phyloP scores from a whole-genome alignment of 2,797 vertebrate genomes.

The Thunnus albacares region DNA sequence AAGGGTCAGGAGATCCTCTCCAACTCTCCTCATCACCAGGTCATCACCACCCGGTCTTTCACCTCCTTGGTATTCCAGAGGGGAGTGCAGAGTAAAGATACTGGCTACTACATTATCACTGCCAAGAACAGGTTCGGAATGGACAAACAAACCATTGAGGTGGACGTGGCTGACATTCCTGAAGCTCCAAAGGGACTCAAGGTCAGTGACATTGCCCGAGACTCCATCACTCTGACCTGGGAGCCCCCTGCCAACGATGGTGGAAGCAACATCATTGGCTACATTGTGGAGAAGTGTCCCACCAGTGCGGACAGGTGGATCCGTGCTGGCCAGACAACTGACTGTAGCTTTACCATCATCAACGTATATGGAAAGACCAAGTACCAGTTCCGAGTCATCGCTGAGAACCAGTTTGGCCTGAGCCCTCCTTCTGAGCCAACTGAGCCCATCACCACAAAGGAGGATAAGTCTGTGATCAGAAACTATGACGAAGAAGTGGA shows the following conservation, averaged over 20 bases:
- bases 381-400: constrained; percentile 97
- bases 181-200: constrained; percentile 93
- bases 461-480: constrained; percentile 94
- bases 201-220: constrained; percentile 92
- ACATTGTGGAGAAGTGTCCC: constrained; percentile 97
- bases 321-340: constrained; percentile 93
- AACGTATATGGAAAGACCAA: constrained; percentile 98
- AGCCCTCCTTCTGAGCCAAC: constrained; percentile 93
- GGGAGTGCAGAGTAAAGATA: constrained; percentile 95
- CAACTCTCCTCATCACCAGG: constrained; percentile 95
- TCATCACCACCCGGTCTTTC: constrained; percentile 98
- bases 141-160: constrained; percentile 98
- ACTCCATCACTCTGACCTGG: constrained; percentile 97
- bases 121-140: constrained; percentile 99
- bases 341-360: constrained; percentile 92
- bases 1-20: constrained; percentile 98
- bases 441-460: constrained; percentile 94
- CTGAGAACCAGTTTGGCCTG: constrained; percentile 97
- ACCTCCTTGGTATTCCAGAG: constrained; percentile 97
- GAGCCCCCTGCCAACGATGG: constrained; percentile 94
- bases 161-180: constrained; percentile 96
- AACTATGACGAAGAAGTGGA: constrained; percentile 99
- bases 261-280: constrained; percentile 93
- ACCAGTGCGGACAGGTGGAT: constrained; percentile 96
- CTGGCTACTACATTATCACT: constrained; percentile 96